Conservation (phyloP, 2,888 invertebrate species). For the Pasiphila rectangulata region DNA sequence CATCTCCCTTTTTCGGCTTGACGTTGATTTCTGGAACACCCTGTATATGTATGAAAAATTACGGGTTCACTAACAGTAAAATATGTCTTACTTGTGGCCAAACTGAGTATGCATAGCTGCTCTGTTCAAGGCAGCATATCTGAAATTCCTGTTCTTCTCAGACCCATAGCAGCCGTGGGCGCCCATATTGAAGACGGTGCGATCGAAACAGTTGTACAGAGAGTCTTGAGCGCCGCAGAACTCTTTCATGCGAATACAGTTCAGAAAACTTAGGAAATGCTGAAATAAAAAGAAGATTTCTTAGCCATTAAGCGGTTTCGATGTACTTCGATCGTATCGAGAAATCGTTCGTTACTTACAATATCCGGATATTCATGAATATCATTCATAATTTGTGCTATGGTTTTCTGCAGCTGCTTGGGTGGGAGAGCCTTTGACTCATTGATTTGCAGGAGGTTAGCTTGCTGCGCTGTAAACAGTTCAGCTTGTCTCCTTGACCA, state of each 20-base stretch:
- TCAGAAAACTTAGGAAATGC: slow-evolving; percentile 95
- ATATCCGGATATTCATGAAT: slow-evolving; percentile 91
- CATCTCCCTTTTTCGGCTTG: too few relatives aligned
- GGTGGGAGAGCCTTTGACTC: slow-evolving; percentile 90
- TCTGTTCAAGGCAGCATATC: slow-evolving; percentile 95
- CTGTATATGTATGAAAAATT: background rate
- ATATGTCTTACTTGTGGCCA: slow-evolving; percentile 85
- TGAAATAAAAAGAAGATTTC: slow-evolving; percentile 58
- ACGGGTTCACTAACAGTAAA: background rate
- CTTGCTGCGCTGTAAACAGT: slow-evolving; percentile 92
- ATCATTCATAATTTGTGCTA: slow-evolving; percentile 86
- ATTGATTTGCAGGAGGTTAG: slow-evolving; percentile 89
- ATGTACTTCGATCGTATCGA: too few relatives aligned
- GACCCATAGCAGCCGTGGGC: slow-evolving; percentile 60
- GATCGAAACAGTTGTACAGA: slow-evolving; percentile 90
- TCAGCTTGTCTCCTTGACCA: slow-evolving; percentile 95
- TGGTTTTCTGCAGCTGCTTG: slow-evolving; percentile 86
- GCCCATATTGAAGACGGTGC: slow-evolving; percentile 68
- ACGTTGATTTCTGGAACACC: too few relatives aligned
- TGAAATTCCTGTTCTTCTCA: slow-evolving; percentile 83
- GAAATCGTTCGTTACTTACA: too few relatives aligned
- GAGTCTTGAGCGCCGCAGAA: slow-evolving; percentile 91
- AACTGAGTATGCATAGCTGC: slow-evolving; percentile 94
- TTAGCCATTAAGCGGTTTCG: too few relatives aligned
- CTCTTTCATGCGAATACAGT: slow-evolving; percentile 92